These are phyloP conservation scores for Takifugu ocellatus DNA, from an alignment of 2,797 vertebrate species.

Conservation along the genomic window DNA sequence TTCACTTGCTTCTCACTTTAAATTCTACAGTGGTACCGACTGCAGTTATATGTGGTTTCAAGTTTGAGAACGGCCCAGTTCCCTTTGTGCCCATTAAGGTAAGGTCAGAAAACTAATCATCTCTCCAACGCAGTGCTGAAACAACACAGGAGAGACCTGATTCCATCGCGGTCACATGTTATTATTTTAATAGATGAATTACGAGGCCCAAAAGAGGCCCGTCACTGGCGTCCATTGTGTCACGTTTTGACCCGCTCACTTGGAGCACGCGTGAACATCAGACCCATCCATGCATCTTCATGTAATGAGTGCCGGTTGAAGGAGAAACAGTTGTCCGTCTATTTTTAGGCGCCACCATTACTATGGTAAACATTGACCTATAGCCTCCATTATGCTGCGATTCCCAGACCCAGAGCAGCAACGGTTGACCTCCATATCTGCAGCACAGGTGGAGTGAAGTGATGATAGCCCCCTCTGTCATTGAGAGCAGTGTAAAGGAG, in stretches of 20 bases:
- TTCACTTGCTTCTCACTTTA: too few species aligned
- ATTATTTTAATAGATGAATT: not conserved
- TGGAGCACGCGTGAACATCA: too few species aligned
- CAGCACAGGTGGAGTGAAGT: conserved; percentile 24
- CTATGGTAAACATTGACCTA: conserved; percentile 29
- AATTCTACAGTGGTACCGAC: too few species aligned
- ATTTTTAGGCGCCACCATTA: conserved; percentile 51
- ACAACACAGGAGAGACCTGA: not conserved
- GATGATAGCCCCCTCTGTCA: conserved; percentile 30
- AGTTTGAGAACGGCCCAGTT: too few species aligned
- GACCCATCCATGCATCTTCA: conserved; percentile 10
- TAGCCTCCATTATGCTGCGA: conserved; percentile 28
- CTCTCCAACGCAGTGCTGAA: conserved; percentile 21
- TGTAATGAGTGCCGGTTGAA: conserved; percentile 32
- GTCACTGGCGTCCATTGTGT: too few species aligned
- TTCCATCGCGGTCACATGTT: conserved; percentile 20
- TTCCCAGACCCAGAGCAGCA: conserved; percentile 18
- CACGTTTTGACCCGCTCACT: too few species aligned
- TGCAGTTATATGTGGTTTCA: too few species aligned
- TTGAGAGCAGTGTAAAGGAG: conserved; percentile 13
- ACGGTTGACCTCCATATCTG: conserved; percentile 24
- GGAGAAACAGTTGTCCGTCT: conserved; percentile 45
- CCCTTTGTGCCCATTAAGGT: conserved; percentile 11
- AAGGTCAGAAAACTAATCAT: conserved; percentile 48
- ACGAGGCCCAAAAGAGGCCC: not conserved